Percentiles rank a stretch among this genome's conserved stretches.
These are phyloP conservation scores for Rhagonycha fulva DNA, from an alignment of 2,888 invertebrate genomes.

Conservation along the genomic window DNA sequence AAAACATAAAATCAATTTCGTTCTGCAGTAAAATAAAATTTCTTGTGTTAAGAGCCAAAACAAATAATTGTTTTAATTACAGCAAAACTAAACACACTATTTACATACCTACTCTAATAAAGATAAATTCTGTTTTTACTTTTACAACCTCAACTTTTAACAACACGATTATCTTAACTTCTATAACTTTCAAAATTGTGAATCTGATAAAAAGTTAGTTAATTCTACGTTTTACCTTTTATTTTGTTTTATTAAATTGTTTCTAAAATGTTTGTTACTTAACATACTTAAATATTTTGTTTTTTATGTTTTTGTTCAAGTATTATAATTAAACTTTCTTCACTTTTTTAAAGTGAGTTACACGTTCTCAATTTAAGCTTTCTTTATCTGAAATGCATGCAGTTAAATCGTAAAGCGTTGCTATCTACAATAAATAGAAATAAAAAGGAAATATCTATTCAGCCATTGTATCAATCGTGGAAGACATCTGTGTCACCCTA, in stretches of 20 bases:
- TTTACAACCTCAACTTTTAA: neutral
- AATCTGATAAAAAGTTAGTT: neutral
- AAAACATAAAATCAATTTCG: neutral
- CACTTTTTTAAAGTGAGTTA: neutral
- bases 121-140: neutral
- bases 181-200: neutral
- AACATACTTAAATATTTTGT: neutral
- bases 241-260: neutral
- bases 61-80: neutral
- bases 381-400: neutral
- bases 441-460: conserved; percentile 24
- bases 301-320: neutral
- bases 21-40: neutral
- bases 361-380: neutral
- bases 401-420: neutral
- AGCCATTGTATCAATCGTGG: conserved; percentile 24
- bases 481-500: conserved; percentile 29
- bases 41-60: too few relatives aligned
- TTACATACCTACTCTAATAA: neutral
- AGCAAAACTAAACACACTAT: neutral
- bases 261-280: neutral
- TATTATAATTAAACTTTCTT: neutral
- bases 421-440: conserved; percentile 18
- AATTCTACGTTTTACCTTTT: neutral
- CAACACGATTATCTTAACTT: neutral